Percentiles rank a stretch among this genome's conserved stretches.
Conservation (phyloP, 2,888 invertebrate species). For the Dichetophora obliterata region DNA sequence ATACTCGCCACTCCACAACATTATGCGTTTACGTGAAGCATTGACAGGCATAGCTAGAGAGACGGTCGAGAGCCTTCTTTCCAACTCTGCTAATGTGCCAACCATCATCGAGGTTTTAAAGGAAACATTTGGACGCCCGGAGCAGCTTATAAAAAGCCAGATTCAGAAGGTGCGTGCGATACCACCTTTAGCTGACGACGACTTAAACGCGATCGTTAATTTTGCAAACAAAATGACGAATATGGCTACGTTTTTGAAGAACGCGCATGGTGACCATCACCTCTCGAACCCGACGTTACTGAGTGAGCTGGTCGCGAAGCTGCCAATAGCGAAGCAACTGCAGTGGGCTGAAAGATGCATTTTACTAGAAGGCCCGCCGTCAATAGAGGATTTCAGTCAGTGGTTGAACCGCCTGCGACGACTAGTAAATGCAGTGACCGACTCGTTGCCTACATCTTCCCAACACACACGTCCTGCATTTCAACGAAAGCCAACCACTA, state of each 20-base stretch:
- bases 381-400: slow-evolving; percentile 21
- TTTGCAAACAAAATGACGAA: slow-evolving; percentile 35
- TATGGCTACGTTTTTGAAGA: slow-evolving; percentile 37
- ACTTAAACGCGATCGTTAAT: slow-evolving; percentile 7
- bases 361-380: neutral
- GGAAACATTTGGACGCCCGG: slow-evolving; percentile 11
- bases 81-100: slow-evolving; percentile 22
- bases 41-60: slow-evolving; percentile 28
- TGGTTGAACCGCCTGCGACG: slow-evolving; percentile 28
- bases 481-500: neutral
- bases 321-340: slow-evolving; percentile 28
- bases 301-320: slow-evolving; percentile 33
- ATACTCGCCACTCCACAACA: slow-evolving; percentile 32
- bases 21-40: slow-evolving; percentile 39
- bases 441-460: neutral
- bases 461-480: neutral
- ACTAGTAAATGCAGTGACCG: slow-evolving; percentile 33
- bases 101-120: slow-evolving; percentile 24
- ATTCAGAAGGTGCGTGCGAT: slow-evolving; percentile 23
- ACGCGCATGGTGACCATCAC: slow-evolving; percentile 13
- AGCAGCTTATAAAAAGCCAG: slow-evolving; percentile 34
- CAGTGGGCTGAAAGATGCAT: slow-evolving; percentile 39
- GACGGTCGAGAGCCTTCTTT: slow-evolving; percentile 38
- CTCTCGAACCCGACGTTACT: slow-evolving; percentile 29
- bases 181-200: neutral